Conservation (phyloP, 2,113 vertebrate species). For the Antennarius striatus region DNA sequence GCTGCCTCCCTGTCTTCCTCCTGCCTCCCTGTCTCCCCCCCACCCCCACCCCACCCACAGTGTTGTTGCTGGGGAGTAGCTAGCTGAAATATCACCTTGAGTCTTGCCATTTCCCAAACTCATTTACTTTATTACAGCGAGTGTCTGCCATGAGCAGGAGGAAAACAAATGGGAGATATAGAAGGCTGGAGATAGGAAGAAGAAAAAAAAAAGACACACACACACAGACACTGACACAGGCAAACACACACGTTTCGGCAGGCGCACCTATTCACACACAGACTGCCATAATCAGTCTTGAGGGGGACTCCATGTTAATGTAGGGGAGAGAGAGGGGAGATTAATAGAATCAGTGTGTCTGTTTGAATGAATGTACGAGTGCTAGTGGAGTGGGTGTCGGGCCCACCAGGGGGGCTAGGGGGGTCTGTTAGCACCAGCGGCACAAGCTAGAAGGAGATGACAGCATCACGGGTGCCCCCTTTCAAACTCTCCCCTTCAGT, state of each 20-base stretch:
- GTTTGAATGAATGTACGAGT: constrained; percentile 31
- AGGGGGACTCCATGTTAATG: constrained; percentile 36
- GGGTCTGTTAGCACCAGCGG: constrained; percentile 26
- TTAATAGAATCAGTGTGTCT: constrained; percentile 62
- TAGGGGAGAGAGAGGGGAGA: constrained; percentile 42
- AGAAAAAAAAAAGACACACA: constrained; percentile 8
- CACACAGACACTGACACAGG: background rate
- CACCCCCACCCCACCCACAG: constrained; percentile 16
- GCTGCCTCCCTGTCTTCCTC: constrained; percentile 9
- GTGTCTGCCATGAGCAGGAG: constrained; percentile 60
- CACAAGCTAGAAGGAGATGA: constrained; percentile 40
- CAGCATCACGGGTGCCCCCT: constrained; percentile 38
- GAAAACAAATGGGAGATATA: constrained; percentile 58
- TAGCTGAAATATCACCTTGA: constrained; percentile 75
- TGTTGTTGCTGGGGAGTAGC: constrained; percentile 61
- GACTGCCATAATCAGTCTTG: constrained; percentile 58
- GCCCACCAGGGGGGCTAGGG: constrained; percentile 9
- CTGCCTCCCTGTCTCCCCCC: too few species aligned
- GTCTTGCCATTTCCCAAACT: constrained; percentile 74
- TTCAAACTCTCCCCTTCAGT: constrained; percentile 16
- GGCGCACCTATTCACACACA: constrained; percentile 9
- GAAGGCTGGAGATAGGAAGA: constrained; percentile 23
- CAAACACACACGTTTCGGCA: background rate
- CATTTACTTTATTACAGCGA: constrained; percentile 78
- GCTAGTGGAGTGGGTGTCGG: background rate